These are phyloP conservation scores for Dryomyza anilis DNA, from an alignment of 2,888 invertebrate genomes.

Conservation along the genomic window DNA sequence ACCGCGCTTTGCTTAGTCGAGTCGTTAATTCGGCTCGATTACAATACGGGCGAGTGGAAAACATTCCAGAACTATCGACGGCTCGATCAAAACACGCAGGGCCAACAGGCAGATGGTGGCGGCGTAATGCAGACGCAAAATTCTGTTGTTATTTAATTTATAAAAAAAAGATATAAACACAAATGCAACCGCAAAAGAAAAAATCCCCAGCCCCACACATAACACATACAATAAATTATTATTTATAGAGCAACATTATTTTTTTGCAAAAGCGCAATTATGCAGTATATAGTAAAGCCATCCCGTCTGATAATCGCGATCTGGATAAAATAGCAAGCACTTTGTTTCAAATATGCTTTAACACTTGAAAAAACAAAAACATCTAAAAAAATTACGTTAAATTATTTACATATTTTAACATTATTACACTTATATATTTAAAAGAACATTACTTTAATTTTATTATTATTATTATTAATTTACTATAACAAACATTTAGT, in stretches of 20 bases:
- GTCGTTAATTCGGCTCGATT: slow-evolving; percentile 98
- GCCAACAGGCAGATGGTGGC: slow-evolving; percentile 38
- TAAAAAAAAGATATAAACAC: slow-evolving; percentile 12
- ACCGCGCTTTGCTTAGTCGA: slow-evolving; percentile 69
- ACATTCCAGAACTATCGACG: slow-evolving; percentile 87
- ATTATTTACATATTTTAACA: slow-evolving; percentile 16
- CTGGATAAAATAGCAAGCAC: background rate
- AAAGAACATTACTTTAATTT: slow-evolving; percentile 16
- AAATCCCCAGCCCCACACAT: background rate
- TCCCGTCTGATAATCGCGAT: slow-evolving; percentile 5
- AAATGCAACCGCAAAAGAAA: slow-evolving; percentile 7
- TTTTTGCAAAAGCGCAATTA: background rate
- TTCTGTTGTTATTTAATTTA: slow-evolving; percentile 51
- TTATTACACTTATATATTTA: slow-evolving; percentile 18
- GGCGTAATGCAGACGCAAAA: slow-evolving; percentile 49
- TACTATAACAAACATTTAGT: slow-evolving; percentile 18
- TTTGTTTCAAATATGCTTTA: slow-evolving; percentile 7
- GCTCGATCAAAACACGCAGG: slow-evolving; percentile 64
- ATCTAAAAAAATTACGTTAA: too few relatives aligned
- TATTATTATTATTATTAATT: slow-evolving; percentile 21
- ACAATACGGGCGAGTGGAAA: slow-evolving; percentile 97
- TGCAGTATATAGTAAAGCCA: slow-evolving; percentile 10
- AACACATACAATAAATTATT: too few relatives aligned
- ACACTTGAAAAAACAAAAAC: slow-evolving; percentile 11
- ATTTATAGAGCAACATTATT: too few relatives aligned